Percentiles rank a stretch among this genome's conserved stretches.
phyloP scores from a whole-genome alignment of 2,113 vertebrate species.

The Pandion haliaetus region DNA sequence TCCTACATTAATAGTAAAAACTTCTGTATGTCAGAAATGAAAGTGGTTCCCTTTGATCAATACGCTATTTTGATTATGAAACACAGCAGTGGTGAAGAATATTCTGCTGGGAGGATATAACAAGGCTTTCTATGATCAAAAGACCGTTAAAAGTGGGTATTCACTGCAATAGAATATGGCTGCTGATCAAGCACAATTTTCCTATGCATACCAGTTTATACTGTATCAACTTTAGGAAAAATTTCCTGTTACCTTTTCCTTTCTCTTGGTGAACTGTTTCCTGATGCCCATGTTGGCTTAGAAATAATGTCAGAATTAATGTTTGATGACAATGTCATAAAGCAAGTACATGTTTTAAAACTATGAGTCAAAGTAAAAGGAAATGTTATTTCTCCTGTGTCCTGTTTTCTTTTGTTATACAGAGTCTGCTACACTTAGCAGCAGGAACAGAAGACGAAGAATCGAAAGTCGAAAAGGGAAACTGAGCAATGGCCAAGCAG shows the following conservation, averaged over 20 bases:
- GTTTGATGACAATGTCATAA: background rate
- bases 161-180: background rate
- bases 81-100: background rate
- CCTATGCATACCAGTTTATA: background rate
- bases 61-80: background rate
- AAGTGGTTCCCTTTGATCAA: background rate
- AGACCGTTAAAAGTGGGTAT: background rate
- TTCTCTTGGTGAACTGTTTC: background rate
- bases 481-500: background rate
- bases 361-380: background rate
- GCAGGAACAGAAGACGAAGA: background rate
- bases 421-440: background rate
- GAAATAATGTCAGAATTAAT: background rate
- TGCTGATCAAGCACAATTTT: background rate
- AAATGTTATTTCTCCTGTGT: background rate
- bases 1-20: background rate
- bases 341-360: background rate
- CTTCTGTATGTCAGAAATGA: background rate
- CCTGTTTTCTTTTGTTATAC: background rate
- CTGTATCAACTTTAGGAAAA: background rate
- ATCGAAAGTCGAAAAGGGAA: background rate
- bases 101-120: background rate
- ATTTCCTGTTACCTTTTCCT: background rate
- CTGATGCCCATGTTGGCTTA: background rate
- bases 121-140: background rate